A percentile compares a stretch with the other conserved stretches of the same genome.
Conservation (phyloP, 2,113 vertebrate genomes). For the Tragelaphus imberbis region DNA sequence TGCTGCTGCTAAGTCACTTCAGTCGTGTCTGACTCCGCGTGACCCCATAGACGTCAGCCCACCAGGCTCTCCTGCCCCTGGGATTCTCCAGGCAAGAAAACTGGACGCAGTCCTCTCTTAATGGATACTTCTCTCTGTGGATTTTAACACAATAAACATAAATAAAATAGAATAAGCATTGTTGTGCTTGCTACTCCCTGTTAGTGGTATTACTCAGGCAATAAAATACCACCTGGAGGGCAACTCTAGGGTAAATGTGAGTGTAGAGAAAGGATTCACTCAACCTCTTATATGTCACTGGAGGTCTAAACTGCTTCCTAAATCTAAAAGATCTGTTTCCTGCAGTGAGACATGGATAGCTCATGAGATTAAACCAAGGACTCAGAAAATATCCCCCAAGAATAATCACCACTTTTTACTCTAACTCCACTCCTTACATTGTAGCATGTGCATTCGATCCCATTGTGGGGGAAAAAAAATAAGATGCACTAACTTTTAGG, state of each 20-base stretch:
- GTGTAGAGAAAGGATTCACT: background rate
- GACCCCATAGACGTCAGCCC: no score
- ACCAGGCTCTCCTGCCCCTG: no score
- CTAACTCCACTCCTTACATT: background rate
- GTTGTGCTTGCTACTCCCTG: background rate
- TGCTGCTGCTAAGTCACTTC: no score
- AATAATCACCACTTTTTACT: background rate
- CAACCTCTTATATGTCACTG: background rate
- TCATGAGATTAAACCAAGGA: background rate
- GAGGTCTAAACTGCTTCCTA: background rate
- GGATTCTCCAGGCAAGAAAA: no score
- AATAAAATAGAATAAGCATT: background rate
- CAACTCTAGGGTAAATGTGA: background rate
- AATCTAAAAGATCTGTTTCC: background rate
- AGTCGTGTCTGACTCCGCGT: no score
- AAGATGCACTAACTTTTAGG: background rate
- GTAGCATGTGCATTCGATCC: background rate
- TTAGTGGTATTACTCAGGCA: constrained; percentile 9
- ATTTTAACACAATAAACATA: constrained; percentile 40
- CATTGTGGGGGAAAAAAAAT: background rate
- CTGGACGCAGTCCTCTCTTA: constrained; percentile 1
- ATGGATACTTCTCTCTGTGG: constrained; percentile 30
- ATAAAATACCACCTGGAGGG: background rate
- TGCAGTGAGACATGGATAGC: background rate
- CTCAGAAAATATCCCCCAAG: background rate